Conservation (phyloP, 1,140 invertebrate genomes). For the Calephelis virginiensis region DNA sequence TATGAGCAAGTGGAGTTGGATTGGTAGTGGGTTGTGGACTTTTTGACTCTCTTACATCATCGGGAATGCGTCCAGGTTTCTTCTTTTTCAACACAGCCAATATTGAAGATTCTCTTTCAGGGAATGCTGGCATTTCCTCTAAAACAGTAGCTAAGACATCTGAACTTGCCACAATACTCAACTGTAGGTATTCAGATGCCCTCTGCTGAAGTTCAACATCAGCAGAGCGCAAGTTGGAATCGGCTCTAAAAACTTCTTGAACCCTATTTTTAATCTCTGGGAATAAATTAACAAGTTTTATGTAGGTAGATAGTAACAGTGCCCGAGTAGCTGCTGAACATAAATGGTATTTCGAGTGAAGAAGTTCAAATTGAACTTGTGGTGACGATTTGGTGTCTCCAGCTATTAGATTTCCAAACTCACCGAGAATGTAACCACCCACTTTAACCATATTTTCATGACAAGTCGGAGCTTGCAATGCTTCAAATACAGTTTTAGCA, state of each 20-base stretch:
- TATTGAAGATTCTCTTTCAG: conserved; percentile 98
- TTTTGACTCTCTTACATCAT: conserved; percentile 89
- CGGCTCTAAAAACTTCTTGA: conserved; percentile 96
- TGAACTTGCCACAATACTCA: conserved; percentile 96
- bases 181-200: conserved; percentile 97
- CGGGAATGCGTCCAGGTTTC: conserved; percentile 93
- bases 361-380: conserved; percentile 95
- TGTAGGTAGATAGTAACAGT: conserved; percentile 97
- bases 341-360: conserved; percentile 99
- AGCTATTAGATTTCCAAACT: conserved; percentile 99
- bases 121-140: conserved; percentile 99
- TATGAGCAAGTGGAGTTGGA: conserved; percentile 76
- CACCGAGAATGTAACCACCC: conserved; percentile 99
- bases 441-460: conserved; percentile 99
- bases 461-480: conserved; percentile 97
- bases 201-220: conserved; percentile 99
- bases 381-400: conserved; percentile 98
- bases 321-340: conserved; percentile 98
- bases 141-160: conserved; percentile 99
- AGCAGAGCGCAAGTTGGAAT: conserved; percentile 97
- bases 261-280: conserved; percentile 98
- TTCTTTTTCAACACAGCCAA: conserved; percentile 98
- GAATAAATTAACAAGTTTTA: conserved; percentile 99
- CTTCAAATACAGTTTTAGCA: conserved; percentile 99
- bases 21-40: conserved; percentile 84